Base-by-base conservation (phyloP, 2,113 vertebrate genomes). In the Albula glossodonta region DNA sequence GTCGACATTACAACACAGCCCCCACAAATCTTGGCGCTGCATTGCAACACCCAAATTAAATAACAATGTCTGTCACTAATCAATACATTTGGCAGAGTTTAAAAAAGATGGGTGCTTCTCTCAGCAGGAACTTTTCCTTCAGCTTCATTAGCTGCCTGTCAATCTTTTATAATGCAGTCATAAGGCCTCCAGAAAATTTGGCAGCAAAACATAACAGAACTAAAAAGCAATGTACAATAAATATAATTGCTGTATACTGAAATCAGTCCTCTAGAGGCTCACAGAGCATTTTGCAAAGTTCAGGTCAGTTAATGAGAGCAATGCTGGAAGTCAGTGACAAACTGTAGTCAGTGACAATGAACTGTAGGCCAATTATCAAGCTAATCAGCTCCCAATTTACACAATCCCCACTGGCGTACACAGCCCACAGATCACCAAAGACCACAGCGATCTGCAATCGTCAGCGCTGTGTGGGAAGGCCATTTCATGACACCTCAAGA, bases 41-140 rank as follows among this genome's bases (percentile, higher is more conserved):
- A 25, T 74, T 10, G n/a, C 3, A 70, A 70, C 63, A 22, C 4
- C 70, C 6, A 9, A 31, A 74, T 93, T 92, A 96, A 96, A 93
- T 94, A 96, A 94, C 93, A 96, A 93, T 93, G 94, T 89, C 91
- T 92, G 81, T 12, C 94, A 94, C 95, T 93, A 94, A 92, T 95
- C 92, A 31, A 31, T 74, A 10, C 12, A 5, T 31, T 6, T 70
- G 3, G 4, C 5, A 8, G 22, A 7, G 17, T 17, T 8, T n/a
- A 22, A n/a, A 70, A 70, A 56, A 12, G 6, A 12, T 9, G 53
- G 53, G 53, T 12, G 12, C 53, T 56, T 56, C 53, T 56, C 53
- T 56, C 7, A 1, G 53, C 22, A n/a, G 22, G 22, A 70, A 70
- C 63, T 2, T 22, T 70, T 17, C n/a, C 2, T 10, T n/a, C n/a